phyloP scores from a whole-genome alignment of 2,113 vertebrate species.

The Rhea pennata region DNA sequence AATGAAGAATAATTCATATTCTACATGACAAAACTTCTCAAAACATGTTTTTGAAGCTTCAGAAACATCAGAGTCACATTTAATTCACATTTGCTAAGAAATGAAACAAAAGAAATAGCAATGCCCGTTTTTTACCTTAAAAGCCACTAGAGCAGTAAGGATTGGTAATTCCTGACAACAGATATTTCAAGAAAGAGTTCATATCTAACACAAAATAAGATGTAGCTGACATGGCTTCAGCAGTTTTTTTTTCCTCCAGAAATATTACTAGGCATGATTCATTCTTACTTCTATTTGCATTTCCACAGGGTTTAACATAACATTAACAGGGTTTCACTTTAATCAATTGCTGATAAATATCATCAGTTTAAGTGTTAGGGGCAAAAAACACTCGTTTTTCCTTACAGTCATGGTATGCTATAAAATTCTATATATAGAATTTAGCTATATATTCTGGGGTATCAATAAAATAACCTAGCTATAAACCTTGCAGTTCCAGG shows the following conservation, averaged over 20 bases:
- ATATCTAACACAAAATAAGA: neutral
- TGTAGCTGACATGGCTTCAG: neutral
- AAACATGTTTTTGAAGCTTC: neutral
- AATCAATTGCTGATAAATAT: neutral
- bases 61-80: neutral
- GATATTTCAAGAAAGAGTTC: neutral
- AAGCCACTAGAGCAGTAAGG: too few species aligned
- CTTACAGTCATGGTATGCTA: rapidly evolving
- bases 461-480: neutral
- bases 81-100: neutral
- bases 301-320: neutral
- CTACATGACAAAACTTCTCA: neutral
- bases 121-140: neutral
- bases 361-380: neutral
- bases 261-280: neutral
- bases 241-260: neutral
- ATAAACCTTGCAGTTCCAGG: neutral
- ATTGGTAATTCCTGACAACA: neutral
- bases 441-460: too few species aligned
- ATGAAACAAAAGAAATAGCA: neutral
- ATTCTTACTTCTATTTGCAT: neutral
- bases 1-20: neutral
- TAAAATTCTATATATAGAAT: neutral
- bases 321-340: neutral
- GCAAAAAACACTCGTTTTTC: neutral